Evolutionary conservation across 2,113 vertebrate species (phyloP).

Genomic region (Anguilla rostrata): DNA sequence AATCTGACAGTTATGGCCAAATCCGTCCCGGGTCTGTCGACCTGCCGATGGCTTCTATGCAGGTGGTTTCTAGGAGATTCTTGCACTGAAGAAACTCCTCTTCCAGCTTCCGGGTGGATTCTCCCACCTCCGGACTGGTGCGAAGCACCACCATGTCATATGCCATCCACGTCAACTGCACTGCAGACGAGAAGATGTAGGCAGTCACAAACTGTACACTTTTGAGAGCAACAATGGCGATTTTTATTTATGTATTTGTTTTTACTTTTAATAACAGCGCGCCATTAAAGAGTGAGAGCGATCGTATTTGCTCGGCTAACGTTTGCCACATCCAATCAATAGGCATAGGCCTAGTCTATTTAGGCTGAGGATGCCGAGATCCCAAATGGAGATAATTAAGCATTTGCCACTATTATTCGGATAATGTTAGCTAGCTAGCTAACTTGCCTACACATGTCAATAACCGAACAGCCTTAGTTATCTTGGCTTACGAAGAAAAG

Average conservation of each 20-base stretch:
- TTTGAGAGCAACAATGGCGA: background rate
- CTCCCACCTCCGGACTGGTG: constrained; percentile 67
- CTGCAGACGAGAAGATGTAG: constrained; percentile 58
- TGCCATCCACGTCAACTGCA: constrained; percentile 76
- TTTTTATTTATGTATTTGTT: too few relatives aligned
- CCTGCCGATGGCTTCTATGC: background rate
- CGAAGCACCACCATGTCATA: constrained; percentile 76
- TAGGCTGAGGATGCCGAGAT: background rate
- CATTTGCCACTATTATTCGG: background rate
- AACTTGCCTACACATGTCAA: too few relatives aligned
- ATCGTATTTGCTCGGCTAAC: background rate
- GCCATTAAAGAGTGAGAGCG: too few relatives aligned
- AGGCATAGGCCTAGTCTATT: too few relatives aligned
- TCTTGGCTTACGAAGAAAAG: too few relatives aligned
- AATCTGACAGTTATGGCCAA: too few relatives aligned
- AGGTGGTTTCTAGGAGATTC: constrained; percentile 52
- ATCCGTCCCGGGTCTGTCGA: background rate
- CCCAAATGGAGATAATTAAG: too few relatives aligned
- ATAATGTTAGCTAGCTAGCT: background rate
- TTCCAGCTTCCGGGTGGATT: constrained; percentile 64
- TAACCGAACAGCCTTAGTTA: too few relatives aligned
- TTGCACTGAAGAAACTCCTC: constrained; percentile 70
- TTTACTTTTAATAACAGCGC: too few relatives aligned
- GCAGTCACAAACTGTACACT: background rate
- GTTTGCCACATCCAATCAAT: background rate